Evolutionary conservation across 1,140 invertebrate genomes (phyloP).

Genomic region (Colletes latitarsis): DNA sequence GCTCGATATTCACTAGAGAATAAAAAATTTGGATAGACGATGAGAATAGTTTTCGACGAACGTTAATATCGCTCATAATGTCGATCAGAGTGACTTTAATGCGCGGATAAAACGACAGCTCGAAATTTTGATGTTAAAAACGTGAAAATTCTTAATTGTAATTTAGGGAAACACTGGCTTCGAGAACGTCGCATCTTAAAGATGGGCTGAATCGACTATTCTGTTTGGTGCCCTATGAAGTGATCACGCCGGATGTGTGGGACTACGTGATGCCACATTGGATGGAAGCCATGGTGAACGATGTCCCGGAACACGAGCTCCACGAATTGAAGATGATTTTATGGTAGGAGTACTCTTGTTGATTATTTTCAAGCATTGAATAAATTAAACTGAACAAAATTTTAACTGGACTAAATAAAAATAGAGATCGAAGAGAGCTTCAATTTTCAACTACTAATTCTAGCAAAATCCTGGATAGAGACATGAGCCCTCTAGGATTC

Average conservation of each 20-base stretch:
- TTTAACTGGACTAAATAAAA: no score
- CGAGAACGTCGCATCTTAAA: conserved; percentile 95
- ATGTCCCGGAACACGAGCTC: conserved; percentile 96
- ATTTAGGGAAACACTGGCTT: conserved; percentile 91
- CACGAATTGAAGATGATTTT: conserved; percentile 95
- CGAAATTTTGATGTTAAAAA: background rate
- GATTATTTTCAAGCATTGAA: no score
- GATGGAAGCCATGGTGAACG: conserved; percentile 98
- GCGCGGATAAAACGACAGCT: background rate
- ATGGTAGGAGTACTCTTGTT: conserved; percentile 80
- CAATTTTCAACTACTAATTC: conserved; percentile 59
- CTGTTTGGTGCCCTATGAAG: conserved; percentile 98
- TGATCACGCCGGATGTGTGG: conserved; percentile 98
- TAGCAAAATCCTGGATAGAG: conserved; percentile 97
- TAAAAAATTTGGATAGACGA: background rate
- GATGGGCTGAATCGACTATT: conserved; percentile 96
- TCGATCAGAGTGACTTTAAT: no score
- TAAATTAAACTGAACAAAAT: no score
- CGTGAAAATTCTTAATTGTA: background rate
- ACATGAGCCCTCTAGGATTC: conserved; percentile 97
- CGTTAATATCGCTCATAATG: no score
- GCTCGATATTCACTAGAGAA: background rate
- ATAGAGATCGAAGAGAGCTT: no score
- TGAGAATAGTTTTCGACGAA: no score
- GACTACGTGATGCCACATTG: conserved; percentile 98